Percentiles rank a stretch among this genome's conserved stretches.
Conservation (phyloP, 2,888 invertebrate species). For the Rhagonycha lutea region DNA sequence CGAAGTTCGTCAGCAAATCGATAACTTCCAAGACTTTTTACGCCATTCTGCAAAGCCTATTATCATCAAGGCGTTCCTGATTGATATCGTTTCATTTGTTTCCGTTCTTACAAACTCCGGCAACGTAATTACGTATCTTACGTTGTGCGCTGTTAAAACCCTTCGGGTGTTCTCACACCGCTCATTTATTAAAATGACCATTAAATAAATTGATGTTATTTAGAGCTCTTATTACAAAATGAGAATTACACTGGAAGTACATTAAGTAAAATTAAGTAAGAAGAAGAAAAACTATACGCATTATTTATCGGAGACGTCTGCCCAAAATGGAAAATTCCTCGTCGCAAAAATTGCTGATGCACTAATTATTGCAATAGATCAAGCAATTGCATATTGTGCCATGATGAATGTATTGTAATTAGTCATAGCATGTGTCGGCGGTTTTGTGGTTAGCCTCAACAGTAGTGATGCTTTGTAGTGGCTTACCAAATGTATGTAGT, state of each 20-base stretch:
- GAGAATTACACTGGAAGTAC: background rate
- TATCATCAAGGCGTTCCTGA: constrained; percentile 14
- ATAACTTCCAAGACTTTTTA: constrained; percentile 17
- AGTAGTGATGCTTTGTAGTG: constrained; percentile 28
- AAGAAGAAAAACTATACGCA: background rate
- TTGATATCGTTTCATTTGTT: constrained; percentile 22
- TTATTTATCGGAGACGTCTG: background rate
- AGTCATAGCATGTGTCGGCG: constrained; percentile 25
- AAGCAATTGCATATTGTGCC: constrained; percentile 16
- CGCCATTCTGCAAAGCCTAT: constrained; percentile 1
- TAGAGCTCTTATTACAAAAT: background rate
- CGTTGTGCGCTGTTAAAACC: constrained; percentile 32
- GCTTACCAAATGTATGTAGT: constrained; percentile 24
- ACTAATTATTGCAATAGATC: constrained; percentile 2
- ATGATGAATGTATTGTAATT: constrained; percentile 28
- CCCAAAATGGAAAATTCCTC: background rate
- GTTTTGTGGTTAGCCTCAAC: constrained; percentile 23
- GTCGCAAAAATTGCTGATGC: background rate
- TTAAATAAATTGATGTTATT: constrained; percentile 1
- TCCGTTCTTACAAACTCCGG: constrained; percentile 7
- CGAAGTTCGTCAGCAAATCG: constrained; percentile 11
- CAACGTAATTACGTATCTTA: constrained; percentile 27
- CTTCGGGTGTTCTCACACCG: constrained; percentile 24
- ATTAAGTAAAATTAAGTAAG: background rate
- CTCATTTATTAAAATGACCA: constrained; percentile 4